Base-by-base conservation (phyloP, 2,888 invertebrate genomes). In the Tolmerus cingulatus region DNA sequence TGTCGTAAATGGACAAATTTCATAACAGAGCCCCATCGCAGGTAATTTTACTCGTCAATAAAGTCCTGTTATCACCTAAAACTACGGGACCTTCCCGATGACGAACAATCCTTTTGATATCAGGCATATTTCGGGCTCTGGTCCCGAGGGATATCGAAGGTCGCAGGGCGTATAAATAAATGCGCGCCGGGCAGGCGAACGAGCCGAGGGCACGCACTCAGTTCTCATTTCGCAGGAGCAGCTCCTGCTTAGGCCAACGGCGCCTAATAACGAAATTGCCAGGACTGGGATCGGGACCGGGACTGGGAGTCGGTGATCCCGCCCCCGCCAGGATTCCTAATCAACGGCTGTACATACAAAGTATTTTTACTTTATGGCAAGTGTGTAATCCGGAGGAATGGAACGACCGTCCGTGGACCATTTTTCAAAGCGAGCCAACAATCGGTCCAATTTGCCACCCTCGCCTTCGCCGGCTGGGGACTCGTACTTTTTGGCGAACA, bases 31-130 rank as follows among this genome's bases (percentile, higher is more conserved):
- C 23, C 66, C 40, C 51, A 43, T 85, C 85, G 85, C 85, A 85
- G 85, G 86, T 86, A 77, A 86, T 86, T 86, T 86, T 46, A 74
- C 77, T 86, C 86, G 86, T 86, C 86, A 86, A 86, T 86, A 86
- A 86, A 86, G 77, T 77, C 86, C 74, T 77, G 86, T 86, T 86
- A 86, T 86, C 77, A 86, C 86, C 55, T 55, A 76, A 77, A 86
- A 86, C 76, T 77, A 86, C 76, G 51, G 19, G 51, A 86, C 77
- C 77, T 86, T 51, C 55, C 40, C 77, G 86, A 76, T 86, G 77
- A 86, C 86, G 51, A 77, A 86, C 76, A 86, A 86, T 86, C 86
- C 86, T 51, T 86, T 55, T 74, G 86, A 86, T 86, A 86, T 86
- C 51, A 57, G 77, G 74, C 74, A 85, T 85, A 85, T 85, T 85